A percentile compares a stretch with the other conserved stretches of the same genome.
These are phyloP conservation scores for Chondrosia reniformis DNA, from an alignment of 37 sponge, comb jelly and placozoan species.

Conservation along the genomic window DNA sequence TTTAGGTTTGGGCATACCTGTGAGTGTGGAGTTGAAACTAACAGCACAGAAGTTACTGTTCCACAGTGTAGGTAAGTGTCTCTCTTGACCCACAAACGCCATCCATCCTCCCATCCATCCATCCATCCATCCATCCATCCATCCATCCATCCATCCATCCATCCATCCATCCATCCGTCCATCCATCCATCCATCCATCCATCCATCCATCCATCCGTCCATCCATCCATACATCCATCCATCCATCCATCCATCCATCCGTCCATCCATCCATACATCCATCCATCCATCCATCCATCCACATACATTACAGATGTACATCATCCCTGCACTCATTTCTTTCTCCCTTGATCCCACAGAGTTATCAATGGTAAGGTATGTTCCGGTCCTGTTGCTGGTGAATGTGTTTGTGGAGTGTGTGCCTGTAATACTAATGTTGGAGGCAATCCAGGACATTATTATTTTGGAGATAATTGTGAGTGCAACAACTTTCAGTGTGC, in stretches of 20 bases:
- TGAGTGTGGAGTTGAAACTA: neutral
- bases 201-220: too few relatives aligned
- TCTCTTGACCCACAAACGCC: neutral
- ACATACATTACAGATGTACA: neutral
- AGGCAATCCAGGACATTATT: too few relatives aligned
- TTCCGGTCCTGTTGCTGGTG: neutral
- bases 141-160: too few relatives aligned
- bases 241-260: too few relatives aligned
- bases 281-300: too few relatives aligned
- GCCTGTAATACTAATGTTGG: neutral
- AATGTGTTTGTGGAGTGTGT: neutral
- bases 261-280: too few relatives aligned
- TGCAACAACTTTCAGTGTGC: neutral
- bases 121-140: too few relatives aligned
- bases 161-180: too few relatives aligned
- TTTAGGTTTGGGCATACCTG: neutral
- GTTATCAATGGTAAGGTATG: constrained; percentile 1
- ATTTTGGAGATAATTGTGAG: neutral
- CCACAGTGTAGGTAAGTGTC: neutral
- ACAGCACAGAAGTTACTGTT: neutral
- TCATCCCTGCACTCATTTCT: neutral
- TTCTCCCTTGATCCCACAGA: neutral
- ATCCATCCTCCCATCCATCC: too few relatives aligned
- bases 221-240: too few relatives aligned
- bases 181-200: too few relatives aligned